Evolutionary conservation across 1,140 invertebrate species (phyloP), one percentile per base, ranked within the genome.

Genomic region (Doryteuthis pealeii): DNA sequence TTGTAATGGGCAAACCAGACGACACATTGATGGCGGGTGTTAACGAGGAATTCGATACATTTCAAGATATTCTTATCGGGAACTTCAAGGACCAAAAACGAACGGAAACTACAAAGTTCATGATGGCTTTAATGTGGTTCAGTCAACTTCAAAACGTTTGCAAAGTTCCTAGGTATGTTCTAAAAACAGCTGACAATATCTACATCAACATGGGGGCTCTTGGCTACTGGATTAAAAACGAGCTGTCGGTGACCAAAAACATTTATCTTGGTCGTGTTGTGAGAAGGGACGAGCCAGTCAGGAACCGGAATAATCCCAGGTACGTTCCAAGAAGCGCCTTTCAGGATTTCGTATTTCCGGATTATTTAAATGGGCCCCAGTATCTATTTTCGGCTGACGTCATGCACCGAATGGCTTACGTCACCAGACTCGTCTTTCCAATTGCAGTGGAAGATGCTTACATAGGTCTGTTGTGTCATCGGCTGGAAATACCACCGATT

Each of bases 371-470:
- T 5, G 65, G 65, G 30, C 72, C 72, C 3, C 45, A 62, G 14
- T 73, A 73, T 45, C n/a, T 73, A 33, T 73, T 73, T 45, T 73
- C 72, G 18, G 31, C 12, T 35, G 65, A 66, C 26, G 54, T 62
- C 22, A 35, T 67, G 18, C 26, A 22, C 4, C 14, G 58, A 22
- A 73, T 73, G 72, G 14, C 22, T 14, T 30, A 73, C n/a, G 72
- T 43, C 15, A 35, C 32, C 30, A 35, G 62, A 3, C 5, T 30
- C 8, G 65, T 67, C 2, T 33, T 30, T 33, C 72, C 72, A 26
- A 73, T 73, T 26, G 65, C 72, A 6, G 33, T 73, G 26, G 72
- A 73, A 26, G 72, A 73, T 40, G 72, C 72, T 18, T 73, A 73
- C 35, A 45, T 73, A 15, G 72, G 72, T 10, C 33, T 73, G 28